Base-by-base conservation (phyloP, 2,797 vertebrate species). In the Spinus pinus region DNA sequence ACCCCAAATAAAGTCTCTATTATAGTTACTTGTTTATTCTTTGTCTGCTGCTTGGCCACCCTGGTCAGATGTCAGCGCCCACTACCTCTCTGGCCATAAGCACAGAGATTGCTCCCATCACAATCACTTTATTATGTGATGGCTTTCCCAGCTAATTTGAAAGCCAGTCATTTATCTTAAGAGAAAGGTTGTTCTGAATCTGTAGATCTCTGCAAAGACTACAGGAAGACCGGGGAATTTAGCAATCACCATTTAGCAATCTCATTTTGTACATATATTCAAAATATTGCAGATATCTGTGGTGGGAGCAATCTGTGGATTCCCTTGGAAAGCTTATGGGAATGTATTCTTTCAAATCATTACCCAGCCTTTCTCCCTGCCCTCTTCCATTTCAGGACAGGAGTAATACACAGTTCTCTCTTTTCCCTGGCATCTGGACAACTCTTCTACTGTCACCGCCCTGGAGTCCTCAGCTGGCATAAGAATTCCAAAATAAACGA, bases 401-500 rank as follows among this genome's bases (percentile, higher is more conserved):
- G 86, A 97, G 89, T 49, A 94, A 93, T 94, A 97, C 96, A 97
- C 96, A 97, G 96, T 82, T 94, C 95, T 98, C 82, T 98, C 97
- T 98, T 98, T 98, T 97, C 96, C 96, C 98, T 98, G 98, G 98
- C 98, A 96, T 84, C 77, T 83, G 86, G 97, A 98, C 98, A 98
- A 70, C 90, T 97, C 96, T 94, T 98, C 96, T 96, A 96, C 97
- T 98, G 97, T 97, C 98, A 97, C 97, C 95, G 69, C 97, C 97
- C 97, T 96, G 97, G 94, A 97, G 95, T 97, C 96, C 96, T 98
- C 96, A 95, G 86, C 96, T 97, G 96, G 97, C 97, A 94, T 82
- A 97, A 97, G 97, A 97, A 98, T 96, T 97, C 97, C 97, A 97
- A 98, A 98, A 97, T 98, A 98, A 98, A 98, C 96, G 96, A 98